Evolutionary conservation across 2,888 invertebrate species (phyloP), one percentile per base, ranked within the genome.

Genomic region (Chalcis sispes): DNA sequence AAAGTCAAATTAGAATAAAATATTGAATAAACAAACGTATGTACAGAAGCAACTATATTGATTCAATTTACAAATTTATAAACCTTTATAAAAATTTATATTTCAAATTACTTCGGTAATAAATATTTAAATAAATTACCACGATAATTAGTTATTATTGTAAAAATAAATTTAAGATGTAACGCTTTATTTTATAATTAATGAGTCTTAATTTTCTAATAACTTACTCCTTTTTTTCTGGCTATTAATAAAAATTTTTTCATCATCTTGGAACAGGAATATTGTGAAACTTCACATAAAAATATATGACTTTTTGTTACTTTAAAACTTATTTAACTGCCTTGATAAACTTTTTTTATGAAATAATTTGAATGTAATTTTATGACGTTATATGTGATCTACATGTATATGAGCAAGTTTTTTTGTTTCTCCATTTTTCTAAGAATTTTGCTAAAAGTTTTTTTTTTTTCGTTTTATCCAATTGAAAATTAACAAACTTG

Each of bases 221-320:
- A 71, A 71, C 54, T 62, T 54, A 71, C 42, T 32, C 27, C 48
- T 70, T 40, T 61, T 61, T 52, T 54, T 72, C 0, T 23, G n/a
- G 18, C 56, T 13, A 67, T 67, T 58, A 58, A 72, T 65, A 58
- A 65, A 64, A 52, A n/a, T 72, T 29, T 64, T 69, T 56, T 72
- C 40, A 42, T 42, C 18, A 10, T 5, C n/a, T 8, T 23, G 25
- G 48, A 56, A 36, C 23, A 54, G 61, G 46, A 62, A 65, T 27
- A 72, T 72, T 64, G 56, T 56, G 72, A 46, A 72, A 71, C 23
- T 40, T 15, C 8, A 5, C n/a, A 52, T 1, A n/a, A 54, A 54
- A 15, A 54, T 48, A 42, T 3, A 29, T 25, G 48, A 58, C 18
- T 10, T 50, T 23, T n/a, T n/a, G n/a, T n/a, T n/a, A n/a, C n/a